Conservation (phyloP, 2,113 vertebrate species). For the Muntiacus reevesi region DNA sequence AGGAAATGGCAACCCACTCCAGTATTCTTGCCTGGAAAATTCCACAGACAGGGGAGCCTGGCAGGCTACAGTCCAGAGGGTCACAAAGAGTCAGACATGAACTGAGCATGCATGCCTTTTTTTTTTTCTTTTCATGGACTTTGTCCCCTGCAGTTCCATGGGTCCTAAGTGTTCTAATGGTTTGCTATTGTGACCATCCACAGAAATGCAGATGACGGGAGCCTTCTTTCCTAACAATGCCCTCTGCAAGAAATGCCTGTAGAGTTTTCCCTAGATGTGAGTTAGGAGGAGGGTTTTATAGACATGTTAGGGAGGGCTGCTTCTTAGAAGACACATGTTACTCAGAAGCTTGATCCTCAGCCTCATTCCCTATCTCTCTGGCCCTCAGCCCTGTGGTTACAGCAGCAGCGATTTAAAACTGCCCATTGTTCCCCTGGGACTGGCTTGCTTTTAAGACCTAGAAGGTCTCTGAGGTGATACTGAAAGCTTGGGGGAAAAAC, state of each 20-base stretch:
- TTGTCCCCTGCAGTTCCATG: no score
- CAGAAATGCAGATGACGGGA: no score
- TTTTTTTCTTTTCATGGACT: neutral
- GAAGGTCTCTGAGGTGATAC: neutral
- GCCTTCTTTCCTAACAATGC: neutral
- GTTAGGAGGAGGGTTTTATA: neutral
- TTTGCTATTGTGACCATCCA: neutral
- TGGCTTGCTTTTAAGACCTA: neutral
- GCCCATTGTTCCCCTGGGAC: accelerated
- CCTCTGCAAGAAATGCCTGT: neutral
- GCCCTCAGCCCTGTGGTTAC: neutral
- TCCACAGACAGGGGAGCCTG: neutral
- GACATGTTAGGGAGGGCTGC: neutral
- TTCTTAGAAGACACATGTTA: neutral
- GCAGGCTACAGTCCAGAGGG: neutral
- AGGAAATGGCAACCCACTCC: neutral
- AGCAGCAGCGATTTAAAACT: neutral
- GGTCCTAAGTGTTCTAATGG: neutral
- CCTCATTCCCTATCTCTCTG: neutral
- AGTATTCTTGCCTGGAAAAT: neutral
- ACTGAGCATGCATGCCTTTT: neutral
- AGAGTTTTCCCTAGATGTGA: accelerated
- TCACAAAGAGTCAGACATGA: neutral
- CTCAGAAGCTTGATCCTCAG: neutral
- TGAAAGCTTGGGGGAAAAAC: neutral